Evolutionary conservation across 2,888 invertebrate species (phyloP).

Genomic region (Hydrotaea cyrtoneurina): DNA sequence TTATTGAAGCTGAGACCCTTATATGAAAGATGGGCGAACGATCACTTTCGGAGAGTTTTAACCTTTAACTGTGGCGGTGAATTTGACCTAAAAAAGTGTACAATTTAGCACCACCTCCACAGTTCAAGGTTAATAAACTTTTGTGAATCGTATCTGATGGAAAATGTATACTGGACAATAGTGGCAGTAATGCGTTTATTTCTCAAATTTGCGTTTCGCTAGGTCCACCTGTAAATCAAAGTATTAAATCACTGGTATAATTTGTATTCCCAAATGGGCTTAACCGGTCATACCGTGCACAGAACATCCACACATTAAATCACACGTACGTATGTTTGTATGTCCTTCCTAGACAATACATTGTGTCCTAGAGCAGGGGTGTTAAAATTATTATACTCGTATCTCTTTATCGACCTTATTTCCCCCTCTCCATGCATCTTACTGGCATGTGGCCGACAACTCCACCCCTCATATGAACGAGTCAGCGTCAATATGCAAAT

Average conservation of each 20-base stretch:
- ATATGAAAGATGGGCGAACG: no score
- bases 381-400: slow-evolving; percentile 47
- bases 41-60: no score
- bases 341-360: no score
- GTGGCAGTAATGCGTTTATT: no score
- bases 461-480: not conserved
- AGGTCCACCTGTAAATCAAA: slow-evolving; percentile 15
- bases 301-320: slow-evolving; percentile 20
- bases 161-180: no score
- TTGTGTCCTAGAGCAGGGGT: slow-evolving; percentile 7
- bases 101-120: no score
- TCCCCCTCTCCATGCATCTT: not conserved
- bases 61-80: no score
- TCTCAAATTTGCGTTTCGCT: not conserved
- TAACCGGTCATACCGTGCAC: slow-evolving; percentile 45
- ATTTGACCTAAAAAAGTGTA: no score
- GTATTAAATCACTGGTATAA: slow-evolving; percentile 61
- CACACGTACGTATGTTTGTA: not conserved
- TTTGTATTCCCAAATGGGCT: slow-evolving; percentile 64
- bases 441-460: slow-evolving; percentile 32
- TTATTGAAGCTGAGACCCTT: no score
- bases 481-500: slow-evolving; percentile 63
- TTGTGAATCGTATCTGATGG: no score
- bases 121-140: no score
- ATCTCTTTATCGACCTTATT: slow-evolving; percentile 44